Conservation (phyloP, 2,888 invertebrate genomes). For the Nephrotoma appendiculata region DNA sequence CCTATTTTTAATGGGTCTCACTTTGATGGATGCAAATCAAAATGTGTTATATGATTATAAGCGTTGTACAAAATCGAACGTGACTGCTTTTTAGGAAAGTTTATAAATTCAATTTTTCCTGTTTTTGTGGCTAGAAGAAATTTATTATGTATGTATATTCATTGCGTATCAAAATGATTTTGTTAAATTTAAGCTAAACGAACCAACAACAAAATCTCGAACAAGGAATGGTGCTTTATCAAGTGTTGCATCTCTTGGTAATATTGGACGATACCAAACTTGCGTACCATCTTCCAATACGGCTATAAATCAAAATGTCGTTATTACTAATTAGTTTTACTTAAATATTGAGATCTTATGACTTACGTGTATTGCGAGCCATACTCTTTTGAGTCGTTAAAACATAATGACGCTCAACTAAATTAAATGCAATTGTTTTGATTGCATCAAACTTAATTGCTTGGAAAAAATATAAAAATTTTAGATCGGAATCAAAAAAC, state of each 20-base stretch:
- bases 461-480: constrained; percentile 34
- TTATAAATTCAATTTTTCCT: constrained; percentile 36
- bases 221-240: constrained; percentile 35
- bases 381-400: background rate
- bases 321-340: background rate
- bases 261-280: constrained; percentile 8
- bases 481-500: constrained; percentile 43
- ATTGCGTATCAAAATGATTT: background rate
- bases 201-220: constrained; percentile 42
- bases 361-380: background rate
- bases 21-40: constrained; percentile 39
- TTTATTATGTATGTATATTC: background rate
- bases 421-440: background rate
- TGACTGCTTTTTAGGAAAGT: constrained; percentile 36
- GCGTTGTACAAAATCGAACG: constrained; percentile 31
- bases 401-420: background rate
- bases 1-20: constrained; percentile 15
- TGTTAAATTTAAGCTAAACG: constrained; percentile 16
- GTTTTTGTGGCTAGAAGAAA: constrained; percentile 29
- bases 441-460: background rate
- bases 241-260: constrained; percentile 38
- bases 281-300: background rate
- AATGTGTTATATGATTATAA: constrained; percentile 28
- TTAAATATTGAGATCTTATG: background rate
- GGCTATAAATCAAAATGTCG: background rate